These are phyloP conservation scores for Glaucomys volans DNA, from an alignment of 2,113 vertebrate species.

Conservation along the genomic window DNA sequence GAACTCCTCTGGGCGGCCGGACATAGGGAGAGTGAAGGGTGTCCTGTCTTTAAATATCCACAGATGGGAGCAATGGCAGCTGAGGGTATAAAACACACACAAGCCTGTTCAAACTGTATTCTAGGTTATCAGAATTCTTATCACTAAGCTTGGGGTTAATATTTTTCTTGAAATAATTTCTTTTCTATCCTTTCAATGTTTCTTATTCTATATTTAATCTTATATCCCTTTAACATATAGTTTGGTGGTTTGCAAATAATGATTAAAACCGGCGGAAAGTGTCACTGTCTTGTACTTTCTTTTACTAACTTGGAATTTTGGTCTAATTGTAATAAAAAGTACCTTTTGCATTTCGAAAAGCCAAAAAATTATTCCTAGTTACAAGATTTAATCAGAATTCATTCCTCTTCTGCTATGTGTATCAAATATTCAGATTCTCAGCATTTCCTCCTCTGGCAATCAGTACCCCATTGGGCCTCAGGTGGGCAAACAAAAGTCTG, in stretches of 20 bases:
- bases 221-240: neutral
- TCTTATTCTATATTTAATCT: neutral
- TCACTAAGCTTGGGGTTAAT: neutral
- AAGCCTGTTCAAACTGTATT: neutral
- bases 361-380: conserved; percentile 24
- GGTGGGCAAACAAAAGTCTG: neutral
- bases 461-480: neutral
- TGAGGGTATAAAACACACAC: neutral
- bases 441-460: neutral
- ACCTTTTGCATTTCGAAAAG: conserved; percentile 51
- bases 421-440: neutral
- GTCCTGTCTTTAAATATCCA: neutral
- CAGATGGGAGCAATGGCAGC: neutral
- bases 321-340: neutral
- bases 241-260: conserved; percentile 34
- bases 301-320: neutral
- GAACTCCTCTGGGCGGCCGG: neutral
- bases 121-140: neutral
- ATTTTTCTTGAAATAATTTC: neutral
- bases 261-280: neutral
- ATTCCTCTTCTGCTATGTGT: neutral
- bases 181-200: neutral
- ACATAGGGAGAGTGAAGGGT: neutral
- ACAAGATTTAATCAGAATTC: conserved; percentile 45
- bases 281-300: neutral